Percentiles rank a stretch among this genome's conserved stretches.
phyloP scores from a whole-genome alignment of 1,140 invertebrate genomes.

The Ctenoplectra terminalis region DNA sequence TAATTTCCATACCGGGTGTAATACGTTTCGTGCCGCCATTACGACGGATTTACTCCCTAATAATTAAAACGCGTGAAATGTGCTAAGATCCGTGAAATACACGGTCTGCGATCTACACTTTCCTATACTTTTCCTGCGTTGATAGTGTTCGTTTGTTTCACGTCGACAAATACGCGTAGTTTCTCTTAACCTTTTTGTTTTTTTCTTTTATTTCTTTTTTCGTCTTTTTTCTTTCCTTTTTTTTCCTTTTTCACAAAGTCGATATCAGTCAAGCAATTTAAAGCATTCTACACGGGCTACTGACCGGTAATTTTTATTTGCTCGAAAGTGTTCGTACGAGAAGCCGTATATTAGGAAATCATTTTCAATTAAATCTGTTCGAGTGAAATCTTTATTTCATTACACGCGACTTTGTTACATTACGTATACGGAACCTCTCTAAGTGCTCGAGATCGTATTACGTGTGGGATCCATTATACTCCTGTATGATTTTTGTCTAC shows the following conservation, averaged over 20 bases:
- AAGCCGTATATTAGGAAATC: slow-evolving; percentile 46
- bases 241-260: slow-evolving; percentile 14
- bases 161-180: neutral
- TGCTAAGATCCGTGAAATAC: slow-evolving; percentile 1
- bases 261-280: neutral
- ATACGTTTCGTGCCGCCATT: neutral
- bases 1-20: neutral
- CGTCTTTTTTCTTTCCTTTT: neutral
- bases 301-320: slow-evolving; percentile 28
- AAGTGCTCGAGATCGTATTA: slow-evolving; percentile 44
- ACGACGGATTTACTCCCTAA: neutral
- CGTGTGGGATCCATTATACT: slow-evolving; percentile 44
- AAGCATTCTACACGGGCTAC: neutral
- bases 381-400: slow-evolving; percentile 42
- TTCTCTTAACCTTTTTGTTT: neutral
- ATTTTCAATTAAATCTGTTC: slow-evolving; percentile 28
- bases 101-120: neutral
- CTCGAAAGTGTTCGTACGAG: slow-evolving; percentile 32
- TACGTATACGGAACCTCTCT: slow-evolving; percentile 63
- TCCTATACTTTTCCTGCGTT: neutral
- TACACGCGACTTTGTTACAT: slow-evolving; percentile 12
- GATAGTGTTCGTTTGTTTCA: neutral
- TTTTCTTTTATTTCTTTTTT: neutral
- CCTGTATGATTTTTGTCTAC: slow-evolving; percentile 41
- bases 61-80: slow-evolving; percentile 32